Conservation (phyloP, 2,113 vertebrate genomes). For the Capreolus pygargus region DNA sequence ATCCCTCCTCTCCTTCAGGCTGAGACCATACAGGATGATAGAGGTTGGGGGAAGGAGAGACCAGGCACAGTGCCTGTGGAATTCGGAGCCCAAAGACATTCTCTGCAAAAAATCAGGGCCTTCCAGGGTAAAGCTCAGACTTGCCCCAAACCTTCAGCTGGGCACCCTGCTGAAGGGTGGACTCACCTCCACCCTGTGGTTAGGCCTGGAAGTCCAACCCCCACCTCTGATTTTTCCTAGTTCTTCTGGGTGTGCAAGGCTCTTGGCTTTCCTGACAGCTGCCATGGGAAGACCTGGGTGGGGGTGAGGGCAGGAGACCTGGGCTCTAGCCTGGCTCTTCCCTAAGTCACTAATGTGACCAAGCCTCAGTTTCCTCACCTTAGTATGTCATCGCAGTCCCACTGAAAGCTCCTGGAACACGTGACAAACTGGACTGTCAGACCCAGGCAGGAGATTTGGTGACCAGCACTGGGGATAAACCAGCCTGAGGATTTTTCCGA, state of each 20-base stretch:
- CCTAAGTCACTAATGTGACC: neutral
- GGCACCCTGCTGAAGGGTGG: neutral
- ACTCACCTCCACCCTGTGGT: neutral
- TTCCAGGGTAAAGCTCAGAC: neutral
- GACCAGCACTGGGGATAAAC: neutral
- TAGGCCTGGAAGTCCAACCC: neutral
- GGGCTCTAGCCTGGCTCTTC: neutral
- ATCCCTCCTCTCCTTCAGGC: neutral
- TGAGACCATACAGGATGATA: neutral
- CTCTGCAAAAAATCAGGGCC: neutral
- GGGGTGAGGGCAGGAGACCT: neutral
- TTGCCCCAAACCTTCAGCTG: neutral
- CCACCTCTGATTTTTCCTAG: neutral
- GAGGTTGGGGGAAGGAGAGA: neutral
- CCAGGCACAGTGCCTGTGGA: neutral
- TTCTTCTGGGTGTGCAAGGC: neutral
- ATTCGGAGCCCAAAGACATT: neutral
- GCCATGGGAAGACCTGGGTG: neutral
- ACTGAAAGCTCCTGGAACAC: neutral
- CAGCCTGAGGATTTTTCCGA: neutral
- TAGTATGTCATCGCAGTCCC: neutral
- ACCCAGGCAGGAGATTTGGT: neutral
- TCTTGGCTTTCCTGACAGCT: neutral
- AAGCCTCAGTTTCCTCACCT: neutral
- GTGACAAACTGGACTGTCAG: neutral